These are phyloP conservation scores for Zaprionus ornatus DNA, from an alignment of 1,140 invertebrate genomes.

Conservation along the genomic window DNA sequence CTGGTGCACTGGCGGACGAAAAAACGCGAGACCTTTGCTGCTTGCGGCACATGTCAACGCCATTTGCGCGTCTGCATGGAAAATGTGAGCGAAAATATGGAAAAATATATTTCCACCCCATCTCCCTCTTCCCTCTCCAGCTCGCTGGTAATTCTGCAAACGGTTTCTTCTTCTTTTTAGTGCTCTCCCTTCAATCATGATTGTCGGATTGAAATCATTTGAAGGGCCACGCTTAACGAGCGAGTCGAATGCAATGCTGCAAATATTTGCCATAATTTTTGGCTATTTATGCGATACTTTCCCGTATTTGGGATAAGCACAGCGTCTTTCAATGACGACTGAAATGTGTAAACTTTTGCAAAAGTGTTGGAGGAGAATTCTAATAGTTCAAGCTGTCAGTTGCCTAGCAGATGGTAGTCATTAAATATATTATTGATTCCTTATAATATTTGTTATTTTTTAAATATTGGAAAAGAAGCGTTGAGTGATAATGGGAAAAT, in stretches of 20 bases:
- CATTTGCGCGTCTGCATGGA: conserved; percentile 58
- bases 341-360: not conserved
- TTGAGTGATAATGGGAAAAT: no score
- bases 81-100: conserved; percentile 41
- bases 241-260: conserved; percentile 4
- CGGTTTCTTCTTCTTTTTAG: no score
- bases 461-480: no score
- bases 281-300: conserved; percentile 10
- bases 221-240: conserved; percentile 38
- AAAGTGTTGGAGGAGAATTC: not conserved
- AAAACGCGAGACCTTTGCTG: conserved; percentile 12
- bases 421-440: no score
- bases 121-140: conserved; percentile 4
- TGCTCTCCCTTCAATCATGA: not conserved
- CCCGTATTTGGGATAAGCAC: not conserved
- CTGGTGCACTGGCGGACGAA: not conserved
- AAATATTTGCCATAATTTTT: conserved; percentile 40
- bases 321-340: not conserved
- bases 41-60: conserved; percentile 68
- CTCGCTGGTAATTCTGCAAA: not conserved
- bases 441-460: no score
- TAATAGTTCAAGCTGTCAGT: no score
- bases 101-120: conserved; percentile 7
- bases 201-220: conserved; percentile 57
- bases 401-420: no score